Conservation (phyloP, 2,797 vertebrate species). For the Cryptoprocta ferox region DNA sequence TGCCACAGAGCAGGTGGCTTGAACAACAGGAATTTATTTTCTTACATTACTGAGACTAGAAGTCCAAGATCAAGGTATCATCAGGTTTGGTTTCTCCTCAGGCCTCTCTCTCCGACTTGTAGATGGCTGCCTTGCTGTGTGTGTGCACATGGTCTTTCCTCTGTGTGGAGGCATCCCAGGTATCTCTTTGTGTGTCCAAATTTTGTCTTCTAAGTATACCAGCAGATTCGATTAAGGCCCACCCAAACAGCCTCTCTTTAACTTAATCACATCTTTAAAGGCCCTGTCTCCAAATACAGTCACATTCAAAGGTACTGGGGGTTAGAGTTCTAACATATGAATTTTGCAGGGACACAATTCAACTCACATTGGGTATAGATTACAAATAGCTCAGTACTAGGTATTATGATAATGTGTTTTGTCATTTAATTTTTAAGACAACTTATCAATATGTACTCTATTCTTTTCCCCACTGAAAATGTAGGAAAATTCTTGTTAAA, state of each 20-base stretch:
- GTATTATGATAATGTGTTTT: neutral
- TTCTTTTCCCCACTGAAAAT: neutral
- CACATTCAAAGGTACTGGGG: neutral
- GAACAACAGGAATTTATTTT: neutral
- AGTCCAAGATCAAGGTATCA: neutral
- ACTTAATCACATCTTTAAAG: neutral
- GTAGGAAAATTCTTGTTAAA: neutral
- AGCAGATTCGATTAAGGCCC: neutral
- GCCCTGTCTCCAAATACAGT: neutral
- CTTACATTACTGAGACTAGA: neutral
- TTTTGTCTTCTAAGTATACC: neutral
- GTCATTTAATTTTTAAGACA: neutral
- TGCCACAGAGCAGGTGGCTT: neutral
- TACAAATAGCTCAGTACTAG: neutral
- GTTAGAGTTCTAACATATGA: neutral
- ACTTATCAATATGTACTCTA: neutral
- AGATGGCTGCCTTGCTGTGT: neutral
- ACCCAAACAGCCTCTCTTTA: neutral
- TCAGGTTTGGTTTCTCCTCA: neutral
- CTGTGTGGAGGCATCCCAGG: neutral
- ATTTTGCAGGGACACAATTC: neutral
- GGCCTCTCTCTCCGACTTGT: neutral
- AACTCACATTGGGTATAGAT: neutral
- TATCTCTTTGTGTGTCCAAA: neutral
- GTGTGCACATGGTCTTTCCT: neutral